Conservation (phyloP, 2,888 invertebrate species). For the Zelleria hepariella region DNA sequence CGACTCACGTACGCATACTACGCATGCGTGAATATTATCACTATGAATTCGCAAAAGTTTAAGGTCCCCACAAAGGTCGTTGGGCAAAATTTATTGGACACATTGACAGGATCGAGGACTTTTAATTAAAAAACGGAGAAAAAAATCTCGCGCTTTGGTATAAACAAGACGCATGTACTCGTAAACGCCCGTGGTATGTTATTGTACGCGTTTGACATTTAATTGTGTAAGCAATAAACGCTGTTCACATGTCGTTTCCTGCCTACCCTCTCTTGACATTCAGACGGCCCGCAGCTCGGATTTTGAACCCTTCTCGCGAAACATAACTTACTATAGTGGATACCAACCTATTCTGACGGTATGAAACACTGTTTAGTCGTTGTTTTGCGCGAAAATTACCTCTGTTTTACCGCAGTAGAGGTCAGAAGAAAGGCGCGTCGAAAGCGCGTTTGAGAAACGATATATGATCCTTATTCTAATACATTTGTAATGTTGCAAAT, state of each 20-base stretch:
- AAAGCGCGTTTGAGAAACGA: no score
- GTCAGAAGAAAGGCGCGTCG: no score
- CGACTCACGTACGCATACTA: not conserved
- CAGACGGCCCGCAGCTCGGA: not conserved
- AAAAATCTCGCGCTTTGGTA: not conserved
- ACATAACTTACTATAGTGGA: not conserved
- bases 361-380: not conserved
- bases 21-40: not conserved
- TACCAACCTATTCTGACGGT: not conserved
- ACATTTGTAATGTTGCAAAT: no score
- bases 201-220: constrained; percentile 5
- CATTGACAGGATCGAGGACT: constrained; percentile 27
- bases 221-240: constrained; percentile 2
- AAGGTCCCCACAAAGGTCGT: constrained; percentile 28
- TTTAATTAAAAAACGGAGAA: constrained; percentile 27
- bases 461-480: no score
- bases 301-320: no score
- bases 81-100: constrained; percentile 22
- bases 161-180: not conserved
- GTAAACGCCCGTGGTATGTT: not conserved
- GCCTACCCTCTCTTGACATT: not conserved
- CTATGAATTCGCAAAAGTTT: constrained; percentile 7
- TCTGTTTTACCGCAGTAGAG: no score
- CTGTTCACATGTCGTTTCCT: not conserved
- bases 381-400: no score